phyloP scores from a whole-genome alignment of 2,888 invertebrate genomes.

The Cantharis flavilabris region DNA sequence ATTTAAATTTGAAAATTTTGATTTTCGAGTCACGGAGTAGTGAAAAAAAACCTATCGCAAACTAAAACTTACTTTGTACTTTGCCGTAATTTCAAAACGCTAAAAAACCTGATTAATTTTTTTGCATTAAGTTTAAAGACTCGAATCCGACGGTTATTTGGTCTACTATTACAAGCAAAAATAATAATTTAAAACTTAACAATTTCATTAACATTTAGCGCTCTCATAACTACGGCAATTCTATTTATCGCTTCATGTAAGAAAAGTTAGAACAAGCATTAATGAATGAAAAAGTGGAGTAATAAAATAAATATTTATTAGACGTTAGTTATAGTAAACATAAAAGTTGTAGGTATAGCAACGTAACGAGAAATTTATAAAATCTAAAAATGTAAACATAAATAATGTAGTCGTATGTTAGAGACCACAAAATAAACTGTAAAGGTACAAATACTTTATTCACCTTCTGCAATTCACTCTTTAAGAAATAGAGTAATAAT shows the following conservation, averaged over 20 bases:
- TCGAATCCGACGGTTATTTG: neutral
- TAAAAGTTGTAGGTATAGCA: neutral
- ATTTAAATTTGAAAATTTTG: neutral
- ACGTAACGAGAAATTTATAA: neutral
- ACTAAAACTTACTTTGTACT: neutral
- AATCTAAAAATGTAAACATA: neutral
- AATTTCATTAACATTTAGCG: neutral
- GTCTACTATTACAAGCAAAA: neutral
- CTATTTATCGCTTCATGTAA: neutral
- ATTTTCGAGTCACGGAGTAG: neutral
- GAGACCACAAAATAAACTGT: slow-evolving; percentile 18
- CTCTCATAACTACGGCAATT: neutral
- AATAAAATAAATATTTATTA: neutral
- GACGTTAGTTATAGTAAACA: neutral
- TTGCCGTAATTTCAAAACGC: neutral
- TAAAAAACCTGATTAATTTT: neutral
- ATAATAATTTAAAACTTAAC: neutral
- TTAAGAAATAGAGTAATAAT: slow-evolving; percentile 50
- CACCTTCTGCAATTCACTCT: slow-evolving; percentile 32
- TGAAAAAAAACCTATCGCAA: neutral
- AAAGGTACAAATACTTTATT: slow-evolving; percentile 28
- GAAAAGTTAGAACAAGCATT: neutral
- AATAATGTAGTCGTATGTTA: neutral
- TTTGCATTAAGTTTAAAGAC: neutral
- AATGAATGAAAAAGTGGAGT: neutral